These are phyloP conservation scores for Smittia aterrima DNA, from an alignment of 2,888 invertebrate species.

Conservation along the genomic window DNA sequence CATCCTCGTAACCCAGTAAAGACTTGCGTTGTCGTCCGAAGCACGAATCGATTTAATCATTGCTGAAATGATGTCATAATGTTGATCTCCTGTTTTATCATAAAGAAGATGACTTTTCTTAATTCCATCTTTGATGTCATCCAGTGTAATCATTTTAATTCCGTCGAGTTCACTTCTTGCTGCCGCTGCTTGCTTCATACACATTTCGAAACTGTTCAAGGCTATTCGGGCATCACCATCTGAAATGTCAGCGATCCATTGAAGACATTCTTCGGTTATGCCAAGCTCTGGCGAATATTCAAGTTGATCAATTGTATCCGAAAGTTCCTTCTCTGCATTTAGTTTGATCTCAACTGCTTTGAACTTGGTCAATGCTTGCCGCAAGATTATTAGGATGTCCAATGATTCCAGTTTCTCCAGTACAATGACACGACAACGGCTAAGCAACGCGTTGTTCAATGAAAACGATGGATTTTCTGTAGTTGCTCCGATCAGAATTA, in stretches of 20 bases:
- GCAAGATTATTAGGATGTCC: slow-evolving; percentile 62
- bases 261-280: slow-evolving; percentile 60
- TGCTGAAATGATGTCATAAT: slow-evolving; percentile 79
- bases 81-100: slow-evolving; percentile 76
- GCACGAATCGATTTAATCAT: slow-evolving; percentile 81
- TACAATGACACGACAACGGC: slow-evolving; percentile 73
- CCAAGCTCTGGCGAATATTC: slow-evolving; percentile 49
- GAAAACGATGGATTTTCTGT: slow-evolving; percentile 88
- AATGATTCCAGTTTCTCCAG: slow-evolving; percentile 66
- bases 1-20: slow-evolving; percentile 81
- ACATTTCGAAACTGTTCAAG: slow-evolving; percentile 71
- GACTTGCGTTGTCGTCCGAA: slow-evolving; percentile 73
- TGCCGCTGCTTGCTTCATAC: slow-evolving; percentile 58
- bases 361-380: slow-evolving; percentile 57
- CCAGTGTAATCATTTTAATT: slow-evolving; percentile 59
- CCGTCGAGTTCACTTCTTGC: slow-evolving; percentile 45
- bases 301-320: slow-evolving; percentile 42
- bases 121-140: slow-evolving; percentile 70
- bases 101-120: slow-evolving; percentile 76
- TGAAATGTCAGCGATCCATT: slow-evolving; percentile 71
- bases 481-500: slow-evolving; percentile 77
- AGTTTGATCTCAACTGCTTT: slow-evolving; percentile 46
- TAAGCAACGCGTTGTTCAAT: slow-evolving; percentile 74
- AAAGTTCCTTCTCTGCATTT: slow-evolving; percentile 10
- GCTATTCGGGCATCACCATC: slow-evolving; percentile 82